Base-by-base conservation (phyloP, 2,888 invertebrate genomes). In the Phlogophora meticulosa region DNA sequence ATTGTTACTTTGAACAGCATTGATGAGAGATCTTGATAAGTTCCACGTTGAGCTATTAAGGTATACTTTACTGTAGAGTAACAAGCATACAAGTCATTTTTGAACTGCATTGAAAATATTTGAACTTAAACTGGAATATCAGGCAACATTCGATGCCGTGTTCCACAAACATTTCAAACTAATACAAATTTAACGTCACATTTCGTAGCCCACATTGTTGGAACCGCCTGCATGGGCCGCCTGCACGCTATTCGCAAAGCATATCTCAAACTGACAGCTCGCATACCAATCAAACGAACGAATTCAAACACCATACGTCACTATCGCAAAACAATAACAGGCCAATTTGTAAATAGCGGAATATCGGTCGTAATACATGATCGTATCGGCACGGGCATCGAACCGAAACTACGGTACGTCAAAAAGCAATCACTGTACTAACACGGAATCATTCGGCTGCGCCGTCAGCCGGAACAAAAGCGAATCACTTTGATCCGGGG, bases 391-490 rank as follows among this genome's bases (percentile, higher is more conserved):
- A 67, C 80, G 64, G 74, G 77, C 83, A 83, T 80, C 81, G 82
- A 81, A 79, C 82, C 81, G 69, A 82, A 80, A 79, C 82, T 82
- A 70, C 81, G 87, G 87, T 84, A 87, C 88, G 90, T 90, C 90
- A 91, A 86, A 92, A 92, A 91, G 91, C 92, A 93, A 93, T 94
- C 93, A 91, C 90, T 88, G 89, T 85, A 85, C 90, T 88, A 89
- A 85, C 92, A 89, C 87, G 89, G 87, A 91, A 91, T 92, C 90
- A 92, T 91, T 90, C 89, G 85, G 70, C 84, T 83, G 85, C 83
- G 87, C 92, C 85, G 85, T 90, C 90, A 89, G 82, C 88, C 89
- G 92, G 90, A 93, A 93, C 93, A 88, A 91, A 91, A 92, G 92
- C 89, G 92, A 91, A 93, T 91, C 93, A 90, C 92, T 93, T 91